Percentiles rank a stretch among this genome's conserved stretches.
These are phyloP conservation scores for Yponomeuta sedellus DNA, from an alignment of 2,888 invertebrate species.

Conservation along the genomic window DNA sequence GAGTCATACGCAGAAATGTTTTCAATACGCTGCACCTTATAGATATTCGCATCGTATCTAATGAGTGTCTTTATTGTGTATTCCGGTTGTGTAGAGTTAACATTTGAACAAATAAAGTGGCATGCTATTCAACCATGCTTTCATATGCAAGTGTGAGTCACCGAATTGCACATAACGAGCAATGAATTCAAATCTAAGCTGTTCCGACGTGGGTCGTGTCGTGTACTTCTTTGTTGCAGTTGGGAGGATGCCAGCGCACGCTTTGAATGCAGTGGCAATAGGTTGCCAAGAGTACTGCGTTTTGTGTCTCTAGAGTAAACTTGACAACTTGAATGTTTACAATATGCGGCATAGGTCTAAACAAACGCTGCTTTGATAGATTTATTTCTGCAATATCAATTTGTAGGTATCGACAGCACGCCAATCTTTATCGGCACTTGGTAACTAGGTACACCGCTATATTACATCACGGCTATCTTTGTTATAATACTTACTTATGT, in stretches of 20 bases:
- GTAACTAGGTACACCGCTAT: no score
- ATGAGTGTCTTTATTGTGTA: not conserved
- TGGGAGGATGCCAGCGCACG: constrained; percentile 24
- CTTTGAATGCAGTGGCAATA: constrained; percentile 24
- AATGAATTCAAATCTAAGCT: constrained; percentile 19
- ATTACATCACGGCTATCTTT: no score
- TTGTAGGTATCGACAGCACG: no score
- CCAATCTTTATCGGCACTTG: no score
- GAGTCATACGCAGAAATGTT: not conserved
- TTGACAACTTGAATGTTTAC: not conserved
- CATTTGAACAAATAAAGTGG: not conserved
- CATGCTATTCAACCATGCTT: not conserved
- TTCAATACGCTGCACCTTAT: not conserved
- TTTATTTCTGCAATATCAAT: not conserved
- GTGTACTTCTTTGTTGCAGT: constrained; percentile 19
- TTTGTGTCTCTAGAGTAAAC: constrained; percentile 16
- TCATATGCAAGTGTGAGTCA: constrained; percentile 3
- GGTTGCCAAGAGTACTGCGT: constrained; percentile 23
- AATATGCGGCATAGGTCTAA: not conserved
- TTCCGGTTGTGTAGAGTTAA: not conserved
- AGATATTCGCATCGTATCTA: not conserved
- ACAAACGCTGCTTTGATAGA: not conserved
- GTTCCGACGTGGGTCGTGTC: constrained; percentile 19
- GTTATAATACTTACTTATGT: no score
- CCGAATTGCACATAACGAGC: not conserved